These are phyloP conservation scores for Yasuhikotakia modesta DNA, from an alignment of 2,797 vertebrate genomes.

Conservation along the genomic window DNA sequence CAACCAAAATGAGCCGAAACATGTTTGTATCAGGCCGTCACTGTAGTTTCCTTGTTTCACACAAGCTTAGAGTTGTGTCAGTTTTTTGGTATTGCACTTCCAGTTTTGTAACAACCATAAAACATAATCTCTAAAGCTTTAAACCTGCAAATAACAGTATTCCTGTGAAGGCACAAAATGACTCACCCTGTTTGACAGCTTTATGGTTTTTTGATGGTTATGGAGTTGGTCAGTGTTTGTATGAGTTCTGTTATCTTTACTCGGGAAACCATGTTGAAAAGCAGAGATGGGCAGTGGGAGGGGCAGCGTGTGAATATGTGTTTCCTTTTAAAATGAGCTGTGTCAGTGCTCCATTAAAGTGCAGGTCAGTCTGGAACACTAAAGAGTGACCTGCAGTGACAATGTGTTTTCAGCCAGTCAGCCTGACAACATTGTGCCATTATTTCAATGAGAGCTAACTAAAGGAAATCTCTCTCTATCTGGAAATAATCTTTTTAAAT, in stretches of 20 bases:
- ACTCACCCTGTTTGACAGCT: conserved; percentile 63
- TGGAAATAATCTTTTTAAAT: conserved; percentile 38
- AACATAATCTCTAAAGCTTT: background rate
- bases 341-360: conserved; percentile 73
- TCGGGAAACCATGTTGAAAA: conserved; percentile 69
- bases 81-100: background rate
- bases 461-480: conserved; percentile 34
- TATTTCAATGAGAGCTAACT: conserved; percentile 16
- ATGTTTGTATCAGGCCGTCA: background rate
- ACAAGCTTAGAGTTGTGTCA: conserved; percentile 15
- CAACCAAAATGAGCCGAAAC: background rate
- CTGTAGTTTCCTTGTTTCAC: conserved; percentile 2
- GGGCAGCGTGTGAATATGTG: conserved; percentile 40
- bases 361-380: conserved; percentile 76
- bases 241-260: conserved; percentile 58
- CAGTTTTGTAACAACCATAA: conserved; percentile 13
- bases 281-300: conserved; percentile 46
- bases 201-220: conserved; percentile 50
- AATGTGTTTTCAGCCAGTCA: conserved; percentile 66
- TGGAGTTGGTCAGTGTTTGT: conserved; percentile 63
- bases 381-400: conserved; percentile 60
- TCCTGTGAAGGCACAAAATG: conserved; percentile 2
- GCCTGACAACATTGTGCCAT: conserved; percentile 62
- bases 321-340: conserved; percentile 70
- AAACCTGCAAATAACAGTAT: background rate